Base-by-base conservation (phyloP, 1,140 invertebrate species). In the Drosophila hydei region DNA sequence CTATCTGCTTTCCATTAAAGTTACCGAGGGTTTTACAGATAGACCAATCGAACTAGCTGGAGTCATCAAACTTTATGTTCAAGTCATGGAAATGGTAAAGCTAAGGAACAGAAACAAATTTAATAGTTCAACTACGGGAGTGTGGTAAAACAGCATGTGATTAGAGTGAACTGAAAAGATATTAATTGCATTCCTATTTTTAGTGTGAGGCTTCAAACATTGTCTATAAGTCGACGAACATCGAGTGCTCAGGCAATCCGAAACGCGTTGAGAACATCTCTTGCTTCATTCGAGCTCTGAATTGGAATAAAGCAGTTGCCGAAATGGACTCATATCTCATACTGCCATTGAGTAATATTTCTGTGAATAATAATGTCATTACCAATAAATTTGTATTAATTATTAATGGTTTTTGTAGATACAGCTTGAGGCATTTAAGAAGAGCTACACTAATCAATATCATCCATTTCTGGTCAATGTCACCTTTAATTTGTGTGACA, bases 381-480 rank as follows among this genome's bases (percentile, higher is more conserved):
- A n/a, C 7, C 6, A 0, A 1, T 16, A 7, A n/a, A 42, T 8
- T 16, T 3, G 0, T 16, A 18, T 8, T 9, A 8, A n/a, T 23
- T 23, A n/a, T 4, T 9, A 2, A 30, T 30, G 9, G 1, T 8
- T 19, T 4, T 21, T 19, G 4, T n/a, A 79, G 72, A 1, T 58
- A 4, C 48, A 6, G 0, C 0, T 75, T 1, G 45, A 62, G 16
- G 3, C 72, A 6, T 68, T 63, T 6, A 75, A 67, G 6, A 75
- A 8, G 18, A 54, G 62, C 25, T 72, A 80, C 40, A 64, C 18
- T 33, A 80, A 80, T 36, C 19, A 79, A 18, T 80, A 48, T 50
- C 67, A 80, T 33, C 72, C 77, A 0, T 80, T 80, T 38, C 67
- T 80, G 0, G 8, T 80, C 0, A 50, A 80, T 47, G 51, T 72